Base-by-base conservation (phyloP, 1,140 invertebrate species). In the Nixonia krombeini region DNA sequence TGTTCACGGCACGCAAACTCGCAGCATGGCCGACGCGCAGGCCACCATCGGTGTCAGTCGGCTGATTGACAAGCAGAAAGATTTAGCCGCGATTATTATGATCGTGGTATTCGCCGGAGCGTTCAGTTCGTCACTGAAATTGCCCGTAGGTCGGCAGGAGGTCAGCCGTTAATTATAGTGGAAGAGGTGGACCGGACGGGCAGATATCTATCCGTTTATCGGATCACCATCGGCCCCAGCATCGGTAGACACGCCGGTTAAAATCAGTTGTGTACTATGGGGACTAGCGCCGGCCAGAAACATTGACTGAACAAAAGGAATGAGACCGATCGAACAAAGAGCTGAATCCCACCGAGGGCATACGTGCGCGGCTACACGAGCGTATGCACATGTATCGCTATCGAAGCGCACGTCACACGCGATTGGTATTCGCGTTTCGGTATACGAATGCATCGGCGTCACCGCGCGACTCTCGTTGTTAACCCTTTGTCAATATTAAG, bases 51-150 rank as follows among this genome's bases (percentile, higher is more conserved):
- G 66, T 77, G 81, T 82, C 81, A 81, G 81, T 79, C 78, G 70
- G 69, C 76, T 84, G 82, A 84, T 84, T 84, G 82, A 84, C 82
- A 84, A 84, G 80, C 79, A 78, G 80, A 83, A 81, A 84, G 82
- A 84, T 84, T 82, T 79, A 78, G 57, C 80, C 69, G 74, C 78
- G 80, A 84, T 84, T 84, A 84, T 84, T 84, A 83, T 84, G 82
- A 84, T 84, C 74, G 76, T 79, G 63, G 55, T 45, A 53, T 69
- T 72, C 45, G 57, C 40, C 58, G 21, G 42, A 50, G 67, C 72
- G 59, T 72, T 66, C 75, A 63, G 75, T 74, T 66, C 65, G 65
- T 65, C 70, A 70, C 72, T 76, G 70, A 81, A 82, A 84, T 84
- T 84, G 75, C 73, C 70, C 66, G 50, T 51, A 72, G 81, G 79